phyloP scores from a whole-genome alignment of 1,140 invertebrate genomes.

The Adoxophyes honmai region DNA sequence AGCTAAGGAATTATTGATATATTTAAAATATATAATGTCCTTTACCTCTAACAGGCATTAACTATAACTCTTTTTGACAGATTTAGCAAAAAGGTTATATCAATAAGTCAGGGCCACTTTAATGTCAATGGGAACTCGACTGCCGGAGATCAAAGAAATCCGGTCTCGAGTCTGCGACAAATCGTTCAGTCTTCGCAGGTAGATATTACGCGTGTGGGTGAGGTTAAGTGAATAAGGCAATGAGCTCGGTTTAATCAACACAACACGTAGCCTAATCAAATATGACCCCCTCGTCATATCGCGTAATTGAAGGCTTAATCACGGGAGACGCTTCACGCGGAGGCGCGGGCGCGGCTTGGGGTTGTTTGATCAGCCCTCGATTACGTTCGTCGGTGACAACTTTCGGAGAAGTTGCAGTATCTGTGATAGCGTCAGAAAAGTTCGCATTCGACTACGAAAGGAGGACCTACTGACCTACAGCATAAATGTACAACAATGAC shows the following conservation, averaged over 20 bases:
- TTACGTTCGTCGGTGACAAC: conserved; percentile 43
- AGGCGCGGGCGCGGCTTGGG: conserved; percentile 34
- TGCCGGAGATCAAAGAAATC: conserved; percentile 29
- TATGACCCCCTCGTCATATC: conserved; percentile 72
- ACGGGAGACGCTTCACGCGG: conserved; percentile 54
- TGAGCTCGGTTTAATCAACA: conserved; percentile 73
- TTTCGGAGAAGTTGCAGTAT: conserved; percentile 20
- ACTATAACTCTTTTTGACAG: not conserved
- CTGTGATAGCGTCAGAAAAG: not conserved
- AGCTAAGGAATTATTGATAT: no score
- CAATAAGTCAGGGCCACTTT: conserved; percentile 51
- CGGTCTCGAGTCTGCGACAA: conserved; percentile 33
- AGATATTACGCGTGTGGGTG: conserved; percentile 35
- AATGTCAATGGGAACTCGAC: conserved; percentile 36
- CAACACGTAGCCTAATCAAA: conserved; percentile 73
- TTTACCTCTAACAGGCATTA: no score
- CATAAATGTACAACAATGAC: no score
- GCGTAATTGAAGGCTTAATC: conserved; percentile 73
- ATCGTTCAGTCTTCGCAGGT: conserved; percentile 28
- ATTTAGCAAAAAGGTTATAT: conserved; percentile 15
- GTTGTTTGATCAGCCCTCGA: conserved; percentile 61
- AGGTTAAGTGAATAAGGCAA: conserved; percentile 63
- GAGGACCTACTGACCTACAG: no score
- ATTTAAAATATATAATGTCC: no score
- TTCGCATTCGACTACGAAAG: no score